phyloP scores from a whole-genome alignment of 2,888 invertebrate genomes.

The Epistrophella euchroma region DNA sequence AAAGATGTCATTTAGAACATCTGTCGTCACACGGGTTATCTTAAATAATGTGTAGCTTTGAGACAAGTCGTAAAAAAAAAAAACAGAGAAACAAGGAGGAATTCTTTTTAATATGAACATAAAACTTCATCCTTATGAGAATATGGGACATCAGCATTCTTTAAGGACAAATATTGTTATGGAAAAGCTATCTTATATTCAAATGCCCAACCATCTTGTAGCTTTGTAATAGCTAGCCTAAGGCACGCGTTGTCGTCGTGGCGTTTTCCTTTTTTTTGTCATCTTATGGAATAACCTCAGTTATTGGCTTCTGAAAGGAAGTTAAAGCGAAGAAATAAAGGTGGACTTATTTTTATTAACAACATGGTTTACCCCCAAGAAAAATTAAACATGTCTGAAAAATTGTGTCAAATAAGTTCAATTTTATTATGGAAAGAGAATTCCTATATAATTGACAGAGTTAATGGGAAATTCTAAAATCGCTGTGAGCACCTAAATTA shows the following conservation, averaged over 20 bases:
- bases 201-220: not conserved
- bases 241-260: not conserved
- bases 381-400: no score
- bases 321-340: no score
- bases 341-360: no score
- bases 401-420: no score
- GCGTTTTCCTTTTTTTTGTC: not conserved
- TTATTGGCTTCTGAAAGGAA: no score
- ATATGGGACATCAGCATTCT: conserved; percentile 1
- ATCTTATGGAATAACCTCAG: not conserved
- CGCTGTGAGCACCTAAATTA: no score
- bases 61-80: conserved; percentile 8
- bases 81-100: not conserved
- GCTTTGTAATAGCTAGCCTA: not conserved
- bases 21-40: not conserved
- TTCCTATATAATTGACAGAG: no score
- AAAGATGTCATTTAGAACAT: conserved; percentile 8
- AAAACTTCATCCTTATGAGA: not conserved
- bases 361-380: no score
- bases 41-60: not conserved
- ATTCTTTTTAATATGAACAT: not conserved
- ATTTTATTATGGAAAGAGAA: no score
- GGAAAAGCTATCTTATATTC: not conserved
- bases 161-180: conserved; percentile 10
- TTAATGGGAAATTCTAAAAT: no score